Evolutionary conservation across 2,113 vertebrate genomes (phyloP), one percentile per base, ranked within the genome.

Genomic region (Barbus barbus): DNA sequence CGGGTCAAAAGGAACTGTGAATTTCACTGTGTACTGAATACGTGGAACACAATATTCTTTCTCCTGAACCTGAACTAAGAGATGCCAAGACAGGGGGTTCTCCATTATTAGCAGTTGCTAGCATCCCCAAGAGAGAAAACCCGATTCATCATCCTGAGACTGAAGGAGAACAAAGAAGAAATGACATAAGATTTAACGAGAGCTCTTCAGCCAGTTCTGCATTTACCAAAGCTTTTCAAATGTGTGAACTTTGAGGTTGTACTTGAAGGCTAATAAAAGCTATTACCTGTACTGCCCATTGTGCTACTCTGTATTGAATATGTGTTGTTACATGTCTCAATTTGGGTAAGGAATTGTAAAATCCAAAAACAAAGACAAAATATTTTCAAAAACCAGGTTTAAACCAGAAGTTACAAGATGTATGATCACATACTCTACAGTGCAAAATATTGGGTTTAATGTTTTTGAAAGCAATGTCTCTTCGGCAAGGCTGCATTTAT

Each of bases 121-220:
- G 31, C 67, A 71, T 85, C 82, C 83, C 83, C 83, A 12, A 38
- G 65, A 83, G 86, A 78, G 73, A 61, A 44, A 58, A 24, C 22
- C 38, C 75, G 83, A 85, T 87, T 87, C 80, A 87, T 74, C 26
- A 63, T 82, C 53, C 77, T 33, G 56, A 20, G 36, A 48, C 56
- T 73, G 6, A 56, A 20, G 20, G 20, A 56, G 51, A 58, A 83
- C 58, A 83, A 84, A 84, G 74, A 61, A 82, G 53, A 63, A 65
- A 61, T 90, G 84, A 87, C 41, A 83, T 85, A 87, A 89, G 85
- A 88, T 77, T 88, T 87, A 87, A 87, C 87, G 53, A 86, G 84
- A 63, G 38, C 63, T 26, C 38, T 48, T 82, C 16, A 31, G 36
- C 8, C 36, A 74, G 61, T 78, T 60, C 13, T 69, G 79, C 36